These are phyloP conservation scores for Melanchra persicariae DNA, from an alignment of 2,888 invertebrate species.

Conservation along the genomic window DNA sequence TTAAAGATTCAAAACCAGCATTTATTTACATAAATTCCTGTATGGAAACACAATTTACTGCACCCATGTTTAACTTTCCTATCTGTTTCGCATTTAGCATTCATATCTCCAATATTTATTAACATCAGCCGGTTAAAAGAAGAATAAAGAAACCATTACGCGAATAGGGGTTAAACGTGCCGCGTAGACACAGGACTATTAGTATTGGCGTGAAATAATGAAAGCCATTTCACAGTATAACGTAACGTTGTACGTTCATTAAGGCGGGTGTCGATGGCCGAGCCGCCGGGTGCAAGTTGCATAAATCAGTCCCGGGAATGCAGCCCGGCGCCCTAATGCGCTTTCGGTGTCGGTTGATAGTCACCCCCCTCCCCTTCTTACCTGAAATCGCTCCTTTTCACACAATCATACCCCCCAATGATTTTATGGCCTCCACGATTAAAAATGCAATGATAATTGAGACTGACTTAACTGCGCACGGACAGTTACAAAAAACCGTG, in stretches of 20 bases:
- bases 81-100: constrained; percentile 46
- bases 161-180: constrained; percentile 69
- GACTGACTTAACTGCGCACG: constrained; percentile 46
- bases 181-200: constrained; percentile 80
- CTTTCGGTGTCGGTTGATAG: constrained; percentile 89
- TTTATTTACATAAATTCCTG: constrained; percentile 12
- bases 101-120: constrained; percentile 53
- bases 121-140: constrained; percentile 40
- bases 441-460: constrained; percentile 67
- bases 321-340: constrained; percentile 87
- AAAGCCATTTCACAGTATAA: constrained; percentile 85
- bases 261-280: constrained; percentile 86
- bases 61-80: constrained; percentile 40
- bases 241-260: constrained; percentile 88
- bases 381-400: constrained; percentile 72
- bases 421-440: constrained; percentile 53
- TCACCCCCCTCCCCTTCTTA: constrained; percentile 73
- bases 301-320: constrained; percentile 89
- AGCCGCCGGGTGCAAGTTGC: constrained; percentile 83
- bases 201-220: constrained; percentile 87
- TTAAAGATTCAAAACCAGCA: constrained; percentile 9
- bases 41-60: constrained; percentile 15
- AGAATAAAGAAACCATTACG: constrained; percentile 64
- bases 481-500: constrained; percentile 38
- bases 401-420: constrained; percentile 63